Percentiles rank a stretch among this genome's conserved stretches.
These are phyloP conservation scores for Silurus glanis DNA, from an alignment of 2,113 vertebrate genomes.

Conservation along the genomic window DNA sequence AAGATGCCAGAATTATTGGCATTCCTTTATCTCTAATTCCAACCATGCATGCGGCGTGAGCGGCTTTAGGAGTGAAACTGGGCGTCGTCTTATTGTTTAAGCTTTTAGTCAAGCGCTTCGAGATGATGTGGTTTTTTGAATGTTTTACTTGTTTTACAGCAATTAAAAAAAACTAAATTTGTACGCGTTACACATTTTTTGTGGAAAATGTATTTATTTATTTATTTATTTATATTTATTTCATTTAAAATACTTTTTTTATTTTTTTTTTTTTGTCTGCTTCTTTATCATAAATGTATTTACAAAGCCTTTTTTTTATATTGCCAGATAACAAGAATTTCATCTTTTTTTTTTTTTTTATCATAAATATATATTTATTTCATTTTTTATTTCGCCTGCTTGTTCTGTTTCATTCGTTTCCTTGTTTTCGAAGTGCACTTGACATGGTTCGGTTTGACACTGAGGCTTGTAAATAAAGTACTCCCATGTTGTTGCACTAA, in stretches of 20 bases:
- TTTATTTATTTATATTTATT: background rate
- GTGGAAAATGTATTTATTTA: background rate
- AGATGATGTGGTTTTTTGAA: background rate
- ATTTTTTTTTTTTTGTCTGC: background rate
- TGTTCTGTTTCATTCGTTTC: conserved; percentile 26
- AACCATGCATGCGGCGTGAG: conserved; percentile 20
- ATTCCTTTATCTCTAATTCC: background rate
- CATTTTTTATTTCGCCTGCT: background rate
- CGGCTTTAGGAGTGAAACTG: conserved; percentile 3
- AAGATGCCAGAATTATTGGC: conserved; percentile 28
- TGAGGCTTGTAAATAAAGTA: conserved; percentile 29
- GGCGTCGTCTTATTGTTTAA: background rate
- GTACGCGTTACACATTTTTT: background rate
- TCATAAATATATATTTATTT: background rate
- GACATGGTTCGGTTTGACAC: background rate
- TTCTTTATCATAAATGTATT: background rate
- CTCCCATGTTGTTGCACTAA: conserved; percentile 38
- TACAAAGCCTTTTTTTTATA: too few relatives aligned
- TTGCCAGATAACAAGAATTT: too few relatives aligned
- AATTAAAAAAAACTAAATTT: background rate
- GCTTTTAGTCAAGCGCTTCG: background rate
- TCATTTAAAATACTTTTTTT: background rate
- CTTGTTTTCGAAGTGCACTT: conserved; percentile 51
- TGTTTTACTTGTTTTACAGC: background rate
- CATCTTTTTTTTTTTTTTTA: background rate